Percentiles rank a stretch among this genome's conserved stretches.
Evolutionary conservation across 1,140 invertebrate genomes (phyloP).

Genomic region (Orchestia grillus): DNA sequence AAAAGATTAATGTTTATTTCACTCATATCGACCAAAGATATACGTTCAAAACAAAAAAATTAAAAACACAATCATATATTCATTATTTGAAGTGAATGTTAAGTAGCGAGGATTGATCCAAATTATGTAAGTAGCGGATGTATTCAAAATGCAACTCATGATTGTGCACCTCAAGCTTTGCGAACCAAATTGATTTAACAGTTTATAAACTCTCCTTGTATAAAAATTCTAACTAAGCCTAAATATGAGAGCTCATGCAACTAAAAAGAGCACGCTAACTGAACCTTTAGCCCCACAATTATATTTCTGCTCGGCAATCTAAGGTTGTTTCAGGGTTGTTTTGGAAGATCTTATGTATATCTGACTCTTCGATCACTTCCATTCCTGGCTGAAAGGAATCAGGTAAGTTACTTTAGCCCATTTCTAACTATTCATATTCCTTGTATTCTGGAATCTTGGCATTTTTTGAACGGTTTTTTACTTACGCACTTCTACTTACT

Average conservation of each 20-base stretch:
- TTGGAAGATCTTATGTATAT: neutral
- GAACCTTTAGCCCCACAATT: neutral
- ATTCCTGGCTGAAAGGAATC: slow-evolving; percentile 50
- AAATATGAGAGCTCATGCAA: neutral
- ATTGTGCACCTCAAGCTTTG: neutral
- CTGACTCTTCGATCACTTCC: slow-evolving; percentile 41
- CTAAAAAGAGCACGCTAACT: neutral
- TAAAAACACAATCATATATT: neutral
- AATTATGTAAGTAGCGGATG: neutral
- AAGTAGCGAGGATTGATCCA: neutral
- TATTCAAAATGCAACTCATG: neutral
- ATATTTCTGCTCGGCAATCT: neutral
- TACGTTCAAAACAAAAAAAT: neutral
- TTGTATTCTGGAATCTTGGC: slow-evolving; percentile 49
- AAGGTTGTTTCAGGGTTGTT: neutral
- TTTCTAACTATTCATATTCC: slow-evolving; percentile 40
- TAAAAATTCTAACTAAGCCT: neutral
- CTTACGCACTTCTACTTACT: slow-evolving; percentile 54
- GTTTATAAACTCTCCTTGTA: neutral
- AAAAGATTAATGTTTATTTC: neutral
- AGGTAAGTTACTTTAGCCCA: slow-evolving; percentile 55
- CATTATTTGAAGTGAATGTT: neutral
- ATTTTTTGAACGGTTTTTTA: slow-evolving; percentile 52
- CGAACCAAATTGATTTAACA: neutral
- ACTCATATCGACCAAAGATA: neutral